Evolutionary conservation across 2,888 invertebrate species (phyloP).

Genomic region (Folsomia manolachei): DNA sequence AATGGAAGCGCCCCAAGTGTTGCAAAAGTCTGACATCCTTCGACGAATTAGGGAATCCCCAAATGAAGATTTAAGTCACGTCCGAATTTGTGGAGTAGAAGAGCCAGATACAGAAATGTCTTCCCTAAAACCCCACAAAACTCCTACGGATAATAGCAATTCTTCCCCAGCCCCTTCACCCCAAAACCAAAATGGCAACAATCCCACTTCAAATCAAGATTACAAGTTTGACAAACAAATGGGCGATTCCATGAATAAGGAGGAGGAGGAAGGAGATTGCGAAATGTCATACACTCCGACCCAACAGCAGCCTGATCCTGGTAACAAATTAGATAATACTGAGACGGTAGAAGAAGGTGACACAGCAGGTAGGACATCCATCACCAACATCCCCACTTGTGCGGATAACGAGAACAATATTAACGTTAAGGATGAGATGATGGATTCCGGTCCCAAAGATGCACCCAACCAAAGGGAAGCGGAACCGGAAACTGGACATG

Average conservation of each 20-base stretch:
- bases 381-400: neutral
- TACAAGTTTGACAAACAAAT: neutral
- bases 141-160: neutral
- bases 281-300: neutral
- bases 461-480: constrained; percentile 23
- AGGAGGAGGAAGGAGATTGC: neutral
- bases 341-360: neutral
- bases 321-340: neutral
- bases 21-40: constrained; percentile 16
- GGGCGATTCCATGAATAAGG: neutral
- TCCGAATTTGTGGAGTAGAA: neutral
- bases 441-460: neutral
- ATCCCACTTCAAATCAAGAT: neutral
- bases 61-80: neutral
- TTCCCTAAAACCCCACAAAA: neutral
- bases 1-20: constrained; percentile 23
- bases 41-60: constrained; percentile 6
- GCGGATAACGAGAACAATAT: constrained; percentile 15
- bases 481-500: constrained; percentile 51
- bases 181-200: neutral
- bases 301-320: neutral
- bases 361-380: too few species aligned
- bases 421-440: neutral
- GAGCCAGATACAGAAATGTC: neutral
- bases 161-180: neutral